These are phyloP conservation scores for Triplophysa rosa DNA, from an alignment of 2,113 vertebrate species.

Conservation along the genomic window DNA sequence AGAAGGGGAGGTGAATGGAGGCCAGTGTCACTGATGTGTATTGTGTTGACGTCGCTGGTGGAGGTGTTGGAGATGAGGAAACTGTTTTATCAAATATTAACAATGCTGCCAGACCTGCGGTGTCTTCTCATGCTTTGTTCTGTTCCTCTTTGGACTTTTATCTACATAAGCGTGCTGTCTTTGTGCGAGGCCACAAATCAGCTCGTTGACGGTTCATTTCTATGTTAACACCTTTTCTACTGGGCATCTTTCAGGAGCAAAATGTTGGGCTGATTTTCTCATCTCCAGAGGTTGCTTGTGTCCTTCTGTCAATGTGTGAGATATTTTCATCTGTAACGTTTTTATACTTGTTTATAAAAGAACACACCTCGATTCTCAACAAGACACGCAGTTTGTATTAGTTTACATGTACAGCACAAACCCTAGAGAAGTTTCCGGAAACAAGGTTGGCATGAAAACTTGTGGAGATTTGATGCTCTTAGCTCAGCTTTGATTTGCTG, in stretches of 20 bases:
- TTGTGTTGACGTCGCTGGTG: constrained; percentile 29
- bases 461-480: constrained; percentile 39
- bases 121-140: constrained; percentile 31
- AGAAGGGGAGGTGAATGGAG: constrained; percentile 1
- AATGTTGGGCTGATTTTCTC: too few species aligned
- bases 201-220: too few species aligned
- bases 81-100: constrained; percentile 52
- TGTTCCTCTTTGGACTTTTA: background rate
- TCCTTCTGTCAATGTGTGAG: too few species aligned
- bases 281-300: too few species aligned
- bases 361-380: too few species aligned
- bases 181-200: background rate
- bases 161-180: background rate
- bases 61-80: constrained; percentile 21
- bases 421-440: too few species aligned
- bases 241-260: too few species aligned
- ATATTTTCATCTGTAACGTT: too few species aligned
- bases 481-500: constrained; percentile 49
- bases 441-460: constrained; percentile 37
- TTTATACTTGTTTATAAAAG: too few species aligned
- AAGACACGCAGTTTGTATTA: too few species aligned
- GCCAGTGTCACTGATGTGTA: constrained; percentile 29
- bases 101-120: constrained; percentile 36
- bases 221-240: too few species aligned
- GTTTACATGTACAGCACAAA: too few species aligned